Evolutionary conservation across 2,113 vertebrate genomes (phyloP).

Genomic region (Prochilodus magdalenae): DNA sequence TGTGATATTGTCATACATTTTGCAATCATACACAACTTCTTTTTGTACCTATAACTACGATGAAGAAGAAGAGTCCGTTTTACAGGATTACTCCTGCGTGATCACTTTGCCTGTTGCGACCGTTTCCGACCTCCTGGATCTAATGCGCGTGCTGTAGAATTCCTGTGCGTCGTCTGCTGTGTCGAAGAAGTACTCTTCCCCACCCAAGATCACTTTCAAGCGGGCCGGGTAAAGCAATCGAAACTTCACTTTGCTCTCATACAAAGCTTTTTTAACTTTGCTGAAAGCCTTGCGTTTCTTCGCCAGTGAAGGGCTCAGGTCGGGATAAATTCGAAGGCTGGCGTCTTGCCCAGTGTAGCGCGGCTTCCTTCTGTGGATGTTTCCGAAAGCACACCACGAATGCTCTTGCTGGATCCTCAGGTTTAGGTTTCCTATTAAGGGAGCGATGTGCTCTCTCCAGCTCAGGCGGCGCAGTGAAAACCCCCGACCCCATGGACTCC

Average conservation of each 20-base stretch:
- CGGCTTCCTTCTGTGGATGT: background rate
- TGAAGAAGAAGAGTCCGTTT: background rate
- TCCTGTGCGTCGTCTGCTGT: conserved; percentile 15
- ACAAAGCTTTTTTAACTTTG: background rate
- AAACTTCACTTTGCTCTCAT: background rate
- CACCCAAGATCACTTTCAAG: background rate
- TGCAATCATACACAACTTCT: background rate
- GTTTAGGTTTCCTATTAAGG: background rate
- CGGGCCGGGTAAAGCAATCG: background rate
- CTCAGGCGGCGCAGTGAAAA: conserved; percentile 9
- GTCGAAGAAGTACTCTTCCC: background rate
- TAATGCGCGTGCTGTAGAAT: conserved; percentile 3
- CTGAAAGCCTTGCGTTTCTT: background rate
- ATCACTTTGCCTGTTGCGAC: background rate
- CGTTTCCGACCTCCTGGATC: background rate
- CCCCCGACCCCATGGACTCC: conserved; percentile 4
- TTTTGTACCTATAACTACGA: background rate
- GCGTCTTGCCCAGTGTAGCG: background rate
- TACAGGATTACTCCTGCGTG: background rate
- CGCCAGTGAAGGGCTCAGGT: conserved; percentile 3
- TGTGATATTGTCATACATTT: conserved; percentile 7
- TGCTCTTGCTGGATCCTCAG: background rate
- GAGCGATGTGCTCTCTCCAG: conserved; percentile 26
- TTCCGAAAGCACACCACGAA: conserved; percentile 35
- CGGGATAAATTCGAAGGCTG: background rate